A percentile compares a stretch with the other conserved stretches of the same genome.
Conservation (phyloP, 30 jellyfish, hydroid and myxozoan genomes). For the Cassiopea xamachana region DNA sequence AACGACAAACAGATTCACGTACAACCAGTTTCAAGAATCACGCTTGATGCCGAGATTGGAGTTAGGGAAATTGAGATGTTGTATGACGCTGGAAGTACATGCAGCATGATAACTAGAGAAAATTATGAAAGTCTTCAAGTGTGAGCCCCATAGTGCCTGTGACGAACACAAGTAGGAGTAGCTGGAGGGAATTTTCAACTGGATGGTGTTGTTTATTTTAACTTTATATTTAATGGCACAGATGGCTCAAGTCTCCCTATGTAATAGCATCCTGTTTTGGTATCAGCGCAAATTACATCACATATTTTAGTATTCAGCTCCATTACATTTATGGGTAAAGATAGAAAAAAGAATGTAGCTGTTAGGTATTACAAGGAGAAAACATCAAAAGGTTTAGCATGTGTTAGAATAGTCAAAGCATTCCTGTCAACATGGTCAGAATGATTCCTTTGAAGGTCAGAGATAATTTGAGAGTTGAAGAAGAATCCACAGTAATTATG, state of each 20-base stretch:
- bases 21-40: slow-evolving; percentile 1
- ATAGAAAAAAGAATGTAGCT: background rate
- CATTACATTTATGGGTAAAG: slow-evolving; percentile 15
- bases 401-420: background rate
- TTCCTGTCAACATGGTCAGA: background rate
- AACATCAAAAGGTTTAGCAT: background rate
- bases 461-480: background rate
- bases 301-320: background rate
- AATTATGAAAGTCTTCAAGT: background rate
- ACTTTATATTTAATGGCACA: background rate
- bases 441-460: background rate
- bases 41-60: background rate
- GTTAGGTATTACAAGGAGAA: slow-evolving; percentile 4
- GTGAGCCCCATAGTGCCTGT: background rate
- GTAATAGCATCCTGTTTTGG: slow-evolving; percentile 34
- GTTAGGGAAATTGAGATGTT: slow-evolving; percentile 1
- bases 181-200: slow-evolving; percentile 2
- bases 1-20: background rate
- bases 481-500: background rate
- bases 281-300: slow-evolving; percentile 3
- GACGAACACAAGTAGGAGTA: background rate
- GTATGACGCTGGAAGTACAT: slow-evolving; percentile 25
- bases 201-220: slow-evolving; percentile 14
- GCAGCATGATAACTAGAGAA: slow-evolving; percentile 3
- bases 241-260: slow-evolving; percentile 10